Evolutionary conservation across 2,113 vertebrate species (phyloP).

Genomic region (Phylloscopus trochiloides): DNA sequence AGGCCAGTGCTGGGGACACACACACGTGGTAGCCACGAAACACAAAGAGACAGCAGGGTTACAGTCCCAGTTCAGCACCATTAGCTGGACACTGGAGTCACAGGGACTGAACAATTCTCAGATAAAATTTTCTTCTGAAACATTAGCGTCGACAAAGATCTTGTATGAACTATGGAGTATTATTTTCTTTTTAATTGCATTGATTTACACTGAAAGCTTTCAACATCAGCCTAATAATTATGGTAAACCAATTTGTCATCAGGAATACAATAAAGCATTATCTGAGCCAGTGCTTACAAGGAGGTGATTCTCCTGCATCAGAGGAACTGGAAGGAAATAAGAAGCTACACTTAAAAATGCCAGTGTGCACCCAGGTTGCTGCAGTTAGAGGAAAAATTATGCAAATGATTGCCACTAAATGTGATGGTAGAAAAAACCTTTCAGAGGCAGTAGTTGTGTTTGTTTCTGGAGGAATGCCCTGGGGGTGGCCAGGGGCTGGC

Average conservation of each 20-base stretch:
- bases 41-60: constrained; percentile 6
- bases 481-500: neutral
- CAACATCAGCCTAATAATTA: constrained; percentile 26
- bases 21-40: rapidly evolving
- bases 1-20: neutral
- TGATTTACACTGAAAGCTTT: constrained; percentile 44
- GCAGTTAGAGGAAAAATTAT: neutral
- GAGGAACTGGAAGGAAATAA: neutral
- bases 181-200: constrained; percentile 37
- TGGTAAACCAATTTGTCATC: neutral
- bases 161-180: constrained; percentile 9
- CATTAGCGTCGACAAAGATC: neutral
- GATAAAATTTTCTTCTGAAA: neutral
- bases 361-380: neutral
- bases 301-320: neutral
- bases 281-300: neutral
- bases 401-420: neutral
- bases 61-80: constrained; percentile 26
- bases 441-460: neutral
- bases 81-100: neutral
- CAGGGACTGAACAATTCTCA: neutral
- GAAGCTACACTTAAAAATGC: neutral
- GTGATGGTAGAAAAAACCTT: neutral
- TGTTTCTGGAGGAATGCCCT: neutral
- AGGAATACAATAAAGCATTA: constrained; percentile 7